Conservation (phyloP, 2,888 invertebrate genomes). For the Oscheius sp. region DNA sequence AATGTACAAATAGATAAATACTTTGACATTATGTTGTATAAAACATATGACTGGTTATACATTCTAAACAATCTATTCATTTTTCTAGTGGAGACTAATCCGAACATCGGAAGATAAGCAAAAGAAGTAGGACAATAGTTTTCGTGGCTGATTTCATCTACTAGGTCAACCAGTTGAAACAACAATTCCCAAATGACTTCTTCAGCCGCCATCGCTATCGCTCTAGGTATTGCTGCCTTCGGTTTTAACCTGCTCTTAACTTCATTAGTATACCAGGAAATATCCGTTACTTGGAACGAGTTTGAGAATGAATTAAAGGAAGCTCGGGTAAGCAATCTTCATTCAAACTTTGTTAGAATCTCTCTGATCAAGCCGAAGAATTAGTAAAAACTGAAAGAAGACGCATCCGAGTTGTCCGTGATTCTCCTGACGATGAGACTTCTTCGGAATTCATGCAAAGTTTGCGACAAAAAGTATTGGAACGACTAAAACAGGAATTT, state of each 20-base stretch:
- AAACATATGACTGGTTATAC: too few relatives aligned
- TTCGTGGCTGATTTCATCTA: neutral
- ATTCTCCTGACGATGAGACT: too few relatives aligned
- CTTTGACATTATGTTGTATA: too few relatives aligned
- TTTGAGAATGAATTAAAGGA: neutral
- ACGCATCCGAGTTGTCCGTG: too few relatives aligned
- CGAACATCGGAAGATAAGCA: neutral
- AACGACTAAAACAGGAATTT: too few relatives aligned
- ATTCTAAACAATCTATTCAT: too few relatives aligned
- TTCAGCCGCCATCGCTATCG: neutral
- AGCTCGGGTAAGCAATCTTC: neutral
- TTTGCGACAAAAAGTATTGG: too few relatives aligned
- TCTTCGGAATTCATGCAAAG: too few relatives aligned
- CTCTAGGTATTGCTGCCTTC: conserved; percentile 11
- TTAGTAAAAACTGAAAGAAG: neutral
- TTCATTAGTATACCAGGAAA: conserved; percentile 8
- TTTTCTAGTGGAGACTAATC: too few relatives aligned
- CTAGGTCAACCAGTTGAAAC: neutral
- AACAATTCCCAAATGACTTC: neutral
- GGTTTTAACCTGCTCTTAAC: conserved; percentile 1
- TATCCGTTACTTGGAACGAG: conserved; percentile 3
- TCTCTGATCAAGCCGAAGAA: neutral
- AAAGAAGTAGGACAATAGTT: conserved; percentile 10
- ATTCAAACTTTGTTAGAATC: too few relatives aligned
- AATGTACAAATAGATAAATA: too few relatives aligned